These are phyloP conservation scores for Thunnus albacares DNA, from an alignment of 2,797 vertebrate genomes.

Conservation along the genomic window DNA sequence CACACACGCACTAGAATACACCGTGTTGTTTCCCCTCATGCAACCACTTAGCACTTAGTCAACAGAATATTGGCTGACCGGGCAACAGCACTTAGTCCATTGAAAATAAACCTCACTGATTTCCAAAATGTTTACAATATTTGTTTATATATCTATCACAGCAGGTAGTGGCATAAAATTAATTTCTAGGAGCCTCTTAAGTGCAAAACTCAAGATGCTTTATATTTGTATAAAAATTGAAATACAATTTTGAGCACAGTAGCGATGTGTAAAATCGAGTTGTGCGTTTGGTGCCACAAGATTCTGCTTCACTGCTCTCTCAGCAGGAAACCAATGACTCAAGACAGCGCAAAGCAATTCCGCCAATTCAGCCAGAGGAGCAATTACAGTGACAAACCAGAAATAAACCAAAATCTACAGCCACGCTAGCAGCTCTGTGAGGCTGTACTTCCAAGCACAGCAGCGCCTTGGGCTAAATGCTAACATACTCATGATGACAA, in stretches of 20 bases:
- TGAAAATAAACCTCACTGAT: slow-evolving; percentile 1
- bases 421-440: not conserved
- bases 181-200: not conserved
- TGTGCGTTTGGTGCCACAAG: not conserved
- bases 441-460: not conserved
- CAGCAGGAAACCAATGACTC: not conserved
- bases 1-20: no score
- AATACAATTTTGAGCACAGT: no score
- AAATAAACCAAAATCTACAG: not conserved
- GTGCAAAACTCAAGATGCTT: no score
- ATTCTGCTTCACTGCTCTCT: not conserved
- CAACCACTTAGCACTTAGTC: not conserved
- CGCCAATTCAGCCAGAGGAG: not conserved
- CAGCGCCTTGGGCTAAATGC: not conserved
- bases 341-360: not conserved
- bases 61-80: not conserved
- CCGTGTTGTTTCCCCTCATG: not conserved
- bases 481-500: not conserved
- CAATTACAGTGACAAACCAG: not conserved
- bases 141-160: not conserved
- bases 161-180: not conserved
- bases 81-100: not conserved
- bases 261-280: not conserved
- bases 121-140: not conserved
- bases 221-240: no score